Percentiles rank a stretch among this genome's conserved stretches.
phyloP scores from a whole-genome alignment of 2,797 vertebrate genomes.

The Esox masquinongy region DNA sequence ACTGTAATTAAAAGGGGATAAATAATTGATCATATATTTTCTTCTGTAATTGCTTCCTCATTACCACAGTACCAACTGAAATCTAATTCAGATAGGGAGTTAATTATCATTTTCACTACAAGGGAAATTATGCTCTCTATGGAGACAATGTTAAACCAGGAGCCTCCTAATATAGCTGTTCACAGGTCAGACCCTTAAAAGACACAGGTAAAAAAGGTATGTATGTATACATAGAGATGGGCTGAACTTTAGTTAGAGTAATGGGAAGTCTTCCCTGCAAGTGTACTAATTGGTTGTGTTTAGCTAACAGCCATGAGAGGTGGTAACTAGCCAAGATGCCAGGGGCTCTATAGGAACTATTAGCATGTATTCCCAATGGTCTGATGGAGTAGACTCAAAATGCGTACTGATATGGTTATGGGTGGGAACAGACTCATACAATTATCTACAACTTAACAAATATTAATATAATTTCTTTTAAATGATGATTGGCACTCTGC shows the following conservation, averaged over 20 bases:
- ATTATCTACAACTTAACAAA: not conserved
- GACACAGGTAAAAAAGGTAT: constrained; percentile 43
- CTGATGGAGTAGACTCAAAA: not conserved
- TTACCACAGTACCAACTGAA: constrained; percentile 68
- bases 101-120: constrained; percentile 72
- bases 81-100: constrained; percentile 73
- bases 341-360: constrained; percentile 11
- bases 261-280: not conserved
- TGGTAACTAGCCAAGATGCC: constrained; percentile 1
- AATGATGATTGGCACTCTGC: too few relatives aligned
- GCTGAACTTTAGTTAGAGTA: not conserved
- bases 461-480: too few relatives aligned
- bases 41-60: constrained; percentile 74
- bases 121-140: constrained; percentile 53
- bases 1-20: constrained; percentile 78
- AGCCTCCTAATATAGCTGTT: constrained; percentile 49
- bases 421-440: not conserved
- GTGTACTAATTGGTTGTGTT: constrained; percentile 16
- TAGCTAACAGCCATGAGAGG: not conserved
- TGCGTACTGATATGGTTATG: not conserved
- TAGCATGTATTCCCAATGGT: constrained; percentile 5
- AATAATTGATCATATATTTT: constrained; percentile 82
- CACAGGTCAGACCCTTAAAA: constrained; percentile 49
- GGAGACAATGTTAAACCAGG: constrained; percentile 44
- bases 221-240: constrained; percentile 40